Conservation (phyloP, 2,888 invertebrate genomes). For the Chrysomela aeneicollis region DNA sequence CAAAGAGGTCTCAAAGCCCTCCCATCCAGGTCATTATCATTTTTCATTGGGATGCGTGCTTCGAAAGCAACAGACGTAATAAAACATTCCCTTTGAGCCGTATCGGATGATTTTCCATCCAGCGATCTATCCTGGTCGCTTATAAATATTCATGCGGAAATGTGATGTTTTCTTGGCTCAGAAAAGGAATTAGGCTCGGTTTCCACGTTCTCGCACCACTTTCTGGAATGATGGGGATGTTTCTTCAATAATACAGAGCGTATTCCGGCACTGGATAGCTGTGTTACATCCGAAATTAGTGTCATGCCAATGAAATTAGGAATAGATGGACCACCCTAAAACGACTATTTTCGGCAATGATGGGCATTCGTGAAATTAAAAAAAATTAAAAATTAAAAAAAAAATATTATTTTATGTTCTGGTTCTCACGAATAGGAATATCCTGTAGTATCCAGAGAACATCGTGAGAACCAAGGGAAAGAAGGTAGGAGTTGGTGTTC, state of each 20-base stretch:
- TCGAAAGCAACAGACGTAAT: constrained; percentile 32
- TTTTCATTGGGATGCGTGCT: constrained; percentile 22
- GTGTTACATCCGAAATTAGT: neutral
- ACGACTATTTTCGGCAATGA: too few species aligned
- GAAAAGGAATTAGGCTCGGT: neutral
- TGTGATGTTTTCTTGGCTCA: constrained; percentile 23
- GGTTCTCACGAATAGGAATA: too few species aligned
- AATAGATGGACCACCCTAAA: too few species aligned
- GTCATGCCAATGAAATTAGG: too few species aligned
- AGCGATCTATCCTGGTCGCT: constrained; percentile 20
- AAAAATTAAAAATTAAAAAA: too few species aligned
- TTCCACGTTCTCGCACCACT: constrained; percentile 15
- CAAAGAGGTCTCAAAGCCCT: constrained; percentile 10
- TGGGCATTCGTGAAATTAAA: too few species aligned
- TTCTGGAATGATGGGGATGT: neutral
- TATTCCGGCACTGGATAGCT: neutral
- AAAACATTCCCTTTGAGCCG: constrained; percentile 33
- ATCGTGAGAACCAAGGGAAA: too few species aligned
- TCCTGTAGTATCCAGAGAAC: too few species aligned
- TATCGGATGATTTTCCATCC: constrained; percentile 30
- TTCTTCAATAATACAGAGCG: neutral
- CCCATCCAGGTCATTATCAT: constrained; percentile 18
- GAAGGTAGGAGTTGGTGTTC: too few species aligned
- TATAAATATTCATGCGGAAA: constrained; percentile 32
- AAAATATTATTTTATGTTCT: too few species aligned